A percentile compares a stretch with the other conserved stretches of the same genome.
These are phyloP conservation scores for Camptogramma bilineatum DNA, from an alignment of 2,888 invertebrate species.

Conservation along the genomic window DNA sequence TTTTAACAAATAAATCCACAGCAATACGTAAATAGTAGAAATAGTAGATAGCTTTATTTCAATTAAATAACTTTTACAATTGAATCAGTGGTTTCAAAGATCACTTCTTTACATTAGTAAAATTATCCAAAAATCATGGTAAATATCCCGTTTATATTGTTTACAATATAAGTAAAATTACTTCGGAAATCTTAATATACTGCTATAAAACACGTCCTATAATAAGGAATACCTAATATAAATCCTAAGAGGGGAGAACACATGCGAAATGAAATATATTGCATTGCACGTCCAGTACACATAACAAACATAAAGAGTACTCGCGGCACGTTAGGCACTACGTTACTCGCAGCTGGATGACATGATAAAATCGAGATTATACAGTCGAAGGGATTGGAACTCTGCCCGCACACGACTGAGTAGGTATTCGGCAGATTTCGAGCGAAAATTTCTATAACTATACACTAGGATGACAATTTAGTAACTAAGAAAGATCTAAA, in stretches of 20 bases:
- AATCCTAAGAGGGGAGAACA: conserved; percentile 8
- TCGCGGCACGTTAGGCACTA: conserved; percentile 11
- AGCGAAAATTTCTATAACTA: not conserved
- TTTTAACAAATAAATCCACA: too few relatives aligned
- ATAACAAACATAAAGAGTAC: conserved; percentile 22
- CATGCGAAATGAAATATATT: conserved; percentile 18
- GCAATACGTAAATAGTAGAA: too few relatives aligned
- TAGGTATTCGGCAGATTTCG: not conserved
- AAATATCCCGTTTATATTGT: too few relatives aligned
- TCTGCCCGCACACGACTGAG: conserved; percentile 4
- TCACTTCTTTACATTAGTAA: too few relatives aligned
- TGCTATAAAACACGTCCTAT: too few relatives aligned
- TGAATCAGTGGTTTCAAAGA: too few relatives aligned
- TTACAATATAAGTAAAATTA: too few relatives aligned
- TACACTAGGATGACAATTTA: not conserved
- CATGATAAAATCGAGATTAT: conserved; percentile 20
- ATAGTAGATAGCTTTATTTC: too few relatives aligned
- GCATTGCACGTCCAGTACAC: conserved; percentile 14
- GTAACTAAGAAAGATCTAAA: not conserved
- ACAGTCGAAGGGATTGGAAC: conserved; percentile 15
- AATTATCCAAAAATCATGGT: too few relatives aligned
- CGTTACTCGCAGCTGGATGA: conserved; percentile 15
- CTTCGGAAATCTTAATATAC: too few relatives aligned
- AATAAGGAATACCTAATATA: not conserved
- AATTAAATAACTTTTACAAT: too few relatives aligned